A percentile compares a stretch with the other conserved stretches of the same genome.
phyloP scores from a whole-genome alignment of 2,888 invertebrate species.

The Spisula subtruncata region DNA sequence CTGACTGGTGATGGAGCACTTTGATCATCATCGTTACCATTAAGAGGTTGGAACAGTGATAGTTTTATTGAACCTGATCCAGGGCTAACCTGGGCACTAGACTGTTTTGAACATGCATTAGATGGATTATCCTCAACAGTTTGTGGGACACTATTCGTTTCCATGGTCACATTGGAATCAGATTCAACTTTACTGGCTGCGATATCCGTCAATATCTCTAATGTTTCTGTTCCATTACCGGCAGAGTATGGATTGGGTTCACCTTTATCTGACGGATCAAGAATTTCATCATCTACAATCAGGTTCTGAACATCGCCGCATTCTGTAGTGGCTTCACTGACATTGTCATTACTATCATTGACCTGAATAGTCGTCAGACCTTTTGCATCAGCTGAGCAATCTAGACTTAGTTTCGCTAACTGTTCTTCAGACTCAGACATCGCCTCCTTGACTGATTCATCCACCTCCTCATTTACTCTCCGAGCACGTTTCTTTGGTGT shows the following conservation, averaged over 20 bases:
- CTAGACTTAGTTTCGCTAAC: slow-evolving; percentile 63
- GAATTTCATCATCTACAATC: background rate
- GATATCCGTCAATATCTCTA: slow-evolving; percentile 23
- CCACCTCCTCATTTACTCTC: slow-evolving; percentile 31
- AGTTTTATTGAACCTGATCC: slow-evolving; percentile 49
- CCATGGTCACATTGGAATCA: background rate
- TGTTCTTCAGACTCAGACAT: slow-evolving; percentile 72
- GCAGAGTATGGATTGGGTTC: background rate
- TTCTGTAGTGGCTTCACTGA: background rate
- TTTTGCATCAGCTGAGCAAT: slow-evolving; percentile 51
- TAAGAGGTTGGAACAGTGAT: slow-evolving; percentile 67
- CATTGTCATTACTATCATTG: slow-evolving; percentile 19
- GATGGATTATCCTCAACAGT: slow-evolving; percentile 19
- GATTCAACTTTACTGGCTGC: slow-evolving; percentile 1
- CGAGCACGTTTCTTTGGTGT: slow-evolving; percentile 49
- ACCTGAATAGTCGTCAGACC: slow-evolving; percentile 9
- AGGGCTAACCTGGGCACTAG: slow-evolving; percentile 57
- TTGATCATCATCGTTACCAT: slow-evolving; percentile 32
- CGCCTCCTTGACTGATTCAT: slow-evolving; percentile 65
- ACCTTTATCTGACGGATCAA: background rate
- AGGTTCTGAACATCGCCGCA: background rate
- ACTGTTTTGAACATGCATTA: slow-evolving; percentile 31
- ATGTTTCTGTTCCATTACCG: background rate
- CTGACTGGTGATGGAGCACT: background rate
- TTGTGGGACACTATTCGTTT: slow-evolving; percentile 34